Conservation (phyloP, 2,797 vertebrate species). For the Alca torda region DNA sequence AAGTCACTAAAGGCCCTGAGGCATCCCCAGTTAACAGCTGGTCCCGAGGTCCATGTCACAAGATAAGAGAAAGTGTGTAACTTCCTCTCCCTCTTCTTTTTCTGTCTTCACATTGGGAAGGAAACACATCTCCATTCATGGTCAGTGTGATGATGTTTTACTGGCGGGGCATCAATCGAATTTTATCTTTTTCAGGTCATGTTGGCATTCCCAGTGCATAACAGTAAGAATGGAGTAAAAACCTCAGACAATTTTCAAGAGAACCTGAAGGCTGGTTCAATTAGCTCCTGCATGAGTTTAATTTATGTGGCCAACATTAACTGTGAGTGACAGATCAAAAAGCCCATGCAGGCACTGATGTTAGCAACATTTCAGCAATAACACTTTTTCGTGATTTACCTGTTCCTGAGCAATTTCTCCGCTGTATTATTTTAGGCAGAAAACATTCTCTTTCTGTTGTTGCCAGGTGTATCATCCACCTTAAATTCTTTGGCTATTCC, state of each 20-base stretch:
- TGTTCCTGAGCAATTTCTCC: neutral
- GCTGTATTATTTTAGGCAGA: neutral
- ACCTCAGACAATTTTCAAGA: neutral
- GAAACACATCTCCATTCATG: neutral
- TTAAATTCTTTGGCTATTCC: neutral
- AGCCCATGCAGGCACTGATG: neutral
- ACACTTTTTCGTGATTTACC: neutral
- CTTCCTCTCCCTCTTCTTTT: neutral
- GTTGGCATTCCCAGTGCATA: neutral
- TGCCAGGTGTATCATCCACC: neutral
- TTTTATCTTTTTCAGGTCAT: neutral
- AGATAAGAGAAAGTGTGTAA: neutral
- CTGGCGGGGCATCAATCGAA: neutral
- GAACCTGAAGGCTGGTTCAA: neutral
- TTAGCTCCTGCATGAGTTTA: neutral
- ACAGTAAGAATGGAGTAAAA: neutral
- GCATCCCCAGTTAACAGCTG: neutral
- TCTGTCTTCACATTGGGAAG: neutral
- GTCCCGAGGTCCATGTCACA: neutral
- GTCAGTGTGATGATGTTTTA: neutral
- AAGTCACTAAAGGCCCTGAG: neutral
- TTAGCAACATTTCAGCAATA: neutral
- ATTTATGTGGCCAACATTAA: neutral
- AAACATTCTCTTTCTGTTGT: neutral
- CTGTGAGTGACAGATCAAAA: neutral